Conservation (phyloP, 2,113 vertebrate species). For the Acinonyx jubatus region DNA sequence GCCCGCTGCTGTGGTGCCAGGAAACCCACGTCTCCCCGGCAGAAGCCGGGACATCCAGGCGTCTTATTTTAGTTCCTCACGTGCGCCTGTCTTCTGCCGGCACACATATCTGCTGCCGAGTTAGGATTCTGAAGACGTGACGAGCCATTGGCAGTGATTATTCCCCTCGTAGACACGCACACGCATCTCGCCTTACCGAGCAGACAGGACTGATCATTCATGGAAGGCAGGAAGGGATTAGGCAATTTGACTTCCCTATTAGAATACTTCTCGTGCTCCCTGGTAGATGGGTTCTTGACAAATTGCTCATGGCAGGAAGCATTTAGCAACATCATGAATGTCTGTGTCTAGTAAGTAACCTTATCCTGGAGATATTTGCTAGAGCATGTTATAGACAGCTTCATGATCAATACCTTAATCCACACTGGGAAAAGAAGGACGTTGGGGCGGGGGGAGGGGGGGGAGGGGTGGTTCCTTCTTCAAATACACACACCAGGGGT, state of each 20-base stretch:
- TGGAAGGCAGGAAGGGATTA: slow-evolving; percentile 10
- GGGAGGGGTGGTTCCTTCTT: background rate
- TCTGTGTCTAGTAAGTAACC: slow-evolving; percentile 33
- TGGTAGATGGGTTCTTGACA: slow-evolving; percentile 61
- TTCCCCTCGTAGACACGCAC: slow-evolving; percentile 47
- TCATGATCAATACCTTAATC: background rate
- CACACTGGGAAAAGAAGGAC: fast-evolving
- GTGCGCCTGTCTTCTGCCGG: background rate
- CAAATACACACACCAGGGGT: background rate
- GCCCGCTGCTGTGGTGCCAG: background rate
- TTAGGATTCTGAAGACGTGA: slow-evolving; percentile 49
- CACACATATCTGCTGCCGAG: fast-evolving
- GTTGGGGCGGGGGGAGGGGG: fast-evolving
- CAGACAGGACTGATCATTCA: background rate
- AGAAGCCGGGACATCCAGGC: background rate
- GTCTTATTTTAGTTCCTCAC: background rate
- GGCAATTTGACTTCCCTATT: slow-evolving; percentile 15
- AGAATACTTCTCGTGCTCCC: background rate
- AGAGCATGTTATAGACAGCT: background rate
- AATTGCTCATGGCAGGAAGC: slow-evolving; percentile 45
- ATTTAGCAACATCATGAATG: slow-evolving; percentile 70
- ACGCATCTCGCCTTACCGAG: slow-evolving; percentile 59
- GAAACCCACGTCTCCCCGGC: background rate
- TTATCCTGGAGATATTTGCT: slow-evolving; percentile 65
- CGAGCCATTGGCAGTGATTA: background rate